Percentiles rank a stretch among this genome's conserved stretches.
phyloP scores from a whole-genome alignment of 2,888 invertebrate genomes.

The Andrena chrysosceles region DNA sequence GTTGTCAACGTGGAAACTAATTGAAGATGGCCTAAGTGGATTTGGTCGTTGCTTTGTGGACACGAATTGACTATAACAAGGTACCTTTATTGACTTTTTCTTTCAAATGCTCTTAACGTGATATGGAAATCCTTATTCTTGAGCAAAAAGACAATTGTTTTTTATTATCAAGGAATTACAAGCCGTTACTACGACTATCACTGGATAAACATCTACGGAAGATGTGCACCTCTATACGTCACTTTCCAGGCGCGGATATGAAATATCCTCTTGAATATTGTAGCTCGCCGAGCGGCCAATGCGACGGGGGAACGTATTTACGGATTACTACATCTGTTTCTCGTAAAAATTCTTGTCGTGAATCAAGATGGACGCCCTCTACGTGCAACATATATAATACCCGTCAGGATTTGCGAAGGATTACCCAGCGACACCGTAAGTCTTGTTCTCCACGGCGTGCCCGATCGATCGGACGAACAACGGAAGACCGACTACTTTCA shows the following conservation, averaged over 20 bases:
- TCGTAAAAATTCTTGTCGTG: slow-evolving; percentile 55
- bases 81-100: too few species aligned
- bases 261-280: slow-evolving; percentile 42
- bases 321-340: slow-evolving; percentile 60
- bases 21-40: not conserved
- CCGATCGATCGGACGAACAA: slow-evolving; percentile 60
- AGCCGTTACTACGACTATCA: not conserved
- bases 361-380: slow-evolving; percentile 59
- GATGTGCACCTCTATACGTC: not conserved
- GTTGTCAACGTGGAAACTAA: not conserved
- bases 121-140: too few species aligned
- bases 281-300: slow-evolving; percentile 5
- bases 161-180: too few species aligned
- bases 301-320: slow-evolving; percentile 37
- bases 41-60: too few species aligned
- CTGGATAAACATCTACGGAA: not conserved
- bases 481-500: slow-evolving; percentile 36
- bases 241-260: not conserved
- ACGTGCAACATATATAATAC: slow-evolving; percentile 60
- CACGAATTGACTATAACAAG: too few species aligned
- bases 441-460: slow-evolving; percentile 50
- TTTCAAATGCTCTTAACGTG: too few species aligned
- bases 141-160: too few species aligned
- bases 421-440: slow-evolving; percentile 57
- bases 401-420: slow-evolving; percentile 60